These are phyloP conservation scores for Pangasius sanitwongsei DNA, from an alignment of 2,797 vertebrate species.

Conservation along the genomic window DNA sequence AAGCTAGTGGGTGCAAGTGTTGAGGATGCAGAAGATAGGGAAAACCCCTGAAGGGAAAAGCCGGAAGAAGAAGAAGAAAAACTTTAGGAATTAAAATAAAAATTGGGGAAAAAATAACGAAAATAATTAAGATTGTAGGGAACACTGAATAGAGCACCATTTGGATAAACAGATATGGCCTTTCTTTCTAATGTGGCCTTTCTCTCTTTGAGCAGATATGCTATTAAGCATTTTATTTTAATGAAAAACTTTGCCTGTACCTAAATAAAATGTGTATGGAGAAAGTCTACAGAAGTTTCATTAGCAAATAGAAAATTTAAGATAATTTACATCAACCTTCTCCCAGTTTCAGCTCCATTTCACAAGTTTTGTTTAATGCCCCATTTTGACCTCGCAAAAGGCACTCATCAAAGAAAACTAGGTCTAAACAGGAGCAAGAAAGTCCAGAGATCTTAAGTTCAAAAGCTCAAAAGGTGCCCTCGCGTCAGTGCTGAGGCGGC, in stretches of 20 bases:
- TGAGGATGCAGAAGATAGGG: too few species aligned
- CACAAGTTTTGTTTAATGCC: not conserved
- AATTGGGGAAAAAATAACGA: too few species aligned
- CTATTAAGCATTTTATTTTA: not conserved
- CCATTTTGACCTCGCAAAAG: not conserved
- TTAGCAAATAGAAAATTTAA: not conserved
- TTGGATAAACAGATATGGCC: not conserved
- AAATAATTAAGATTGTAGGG: not conserved
- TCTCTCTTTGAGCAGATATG: not conserved
- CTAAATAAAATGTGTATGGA: not conserved
- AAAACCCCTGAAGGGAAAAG: too few species aligned
- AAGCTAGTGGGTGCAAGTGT: too few species aligned
- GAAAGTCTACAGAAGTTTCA: not conserved
- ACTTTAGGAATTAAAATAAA: too few species aligned
- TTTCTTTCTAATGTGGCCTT: not conserved
- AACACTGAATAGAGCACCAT: not conserved
- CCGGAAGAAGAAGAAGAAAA: too few species aligned
- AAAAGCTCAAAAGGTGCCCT: conserved; percentile 49
- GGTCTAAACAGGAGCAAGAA: conserved; percentile 5
- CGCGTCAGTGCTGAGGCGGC: conserved; percentile 22
- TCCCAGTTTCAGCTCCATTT: not conserved
- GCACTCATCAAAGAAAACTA: not conserved
- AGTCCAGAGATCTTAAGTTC: not conserved
- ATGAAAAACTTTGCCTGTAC: not conserved
- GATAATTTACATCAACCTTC: not conserved